Evolutionary conservation across 2,888 invertebrate genomes (phyloP).

Genomic region (Lithophane leautieri): DNA sequence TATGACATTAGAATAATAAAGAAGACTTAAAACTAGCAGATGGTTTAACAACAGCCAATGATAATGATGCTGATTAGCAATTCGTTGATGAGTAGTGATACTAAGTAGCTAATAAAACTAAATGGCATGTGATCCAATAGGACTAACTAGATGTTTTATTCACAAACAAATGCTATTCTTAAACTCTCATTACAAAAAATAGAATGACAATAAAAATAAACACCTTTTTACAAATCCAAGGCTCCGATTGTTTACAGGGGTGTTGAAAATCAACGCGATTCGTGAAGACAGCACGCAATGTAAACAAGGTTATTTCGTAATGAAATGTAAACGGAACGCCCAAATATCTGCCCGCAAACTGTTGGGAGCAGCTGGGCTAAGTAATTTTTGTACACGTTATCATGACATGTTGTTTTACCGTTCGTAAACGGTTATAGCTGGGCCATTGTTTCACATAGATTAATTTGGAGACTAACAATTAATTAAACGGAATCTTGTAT

Average conservation of each 20-base stretch:
- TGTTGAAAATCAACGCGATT: constrained; percentile 37
- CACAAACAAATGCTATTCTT: constrained; percentile 10
- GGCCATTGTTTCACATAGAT: constrained; percentile 2
- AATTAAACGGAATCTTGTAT: neutral
- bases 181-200: constrained; percentile 27
- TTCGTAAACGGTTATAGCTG: constrained; percentile 12
- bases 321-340: constrained; percentile 63
- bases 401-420: constrained; percentile 44
- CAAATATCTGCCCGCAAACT: constrained; percentile 54
- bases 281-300: constrained; percentile 35
- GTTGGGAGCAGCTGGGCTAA: constrained; percentile 34
- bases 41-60: constrained; percentile 17
- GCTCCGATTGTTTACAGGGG: constrained; percentile 47
- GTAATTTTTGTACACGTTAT: constrained; percentile 49
- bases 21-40: constrained; percentile 30
- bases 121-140: constrained; percentile 15
- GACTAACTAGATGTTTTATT: constrained; percentile 21
- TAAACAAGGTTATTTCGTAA: constrained; percentile 61
- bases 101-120: constrained; percentile 25
- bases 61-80: constrained; percentile 26
- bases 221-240: constrained; percentile 50
- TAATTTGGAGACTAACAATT: constrained; percentile 1
- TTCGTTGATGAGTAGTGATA: constrained; percentile 33
- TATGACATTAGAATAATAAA: constrained; percentile 12
- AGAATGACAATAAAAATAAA: constrained; percentile 49